Conservation (phyloP, 1,140 invertebrate species). For the Drosophila nasuta region DNA sequence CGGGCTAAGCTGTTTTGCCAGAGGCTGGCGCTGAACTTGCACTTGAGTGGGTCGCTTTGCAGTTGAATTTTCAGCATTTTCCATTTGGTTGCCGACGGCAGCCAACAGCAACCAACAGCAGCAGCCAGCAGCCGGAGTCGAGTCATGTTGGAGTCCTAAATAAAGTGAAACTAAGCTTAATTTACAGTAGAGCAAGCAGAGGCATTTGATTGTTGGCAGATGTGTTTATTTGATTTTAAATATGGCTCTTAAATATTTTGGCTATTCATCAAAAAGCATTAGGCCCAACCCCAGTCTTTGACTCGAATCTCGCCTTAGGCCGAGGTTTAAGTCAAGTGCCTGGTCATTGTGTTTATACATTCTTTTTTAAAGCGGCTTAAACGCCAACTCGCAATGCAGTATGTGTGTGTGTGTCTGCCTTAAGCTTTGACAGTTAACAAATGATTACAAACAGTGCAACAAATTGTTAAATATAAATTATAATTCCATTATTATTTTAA, state of each 20-base stretch:
- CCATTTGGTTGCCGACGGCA: slow-evolving; percentile 50
- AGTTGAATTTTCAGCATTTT: slow-evolving; percentile 48
- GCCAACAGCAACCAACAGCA: background rate
- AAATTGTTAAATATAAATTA: slow-evolving; percentile 82
- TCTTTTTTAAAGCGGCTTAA: slow-evolving; percentile 69
- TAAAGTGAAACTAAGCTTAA: slow-evolving; percentile 76
- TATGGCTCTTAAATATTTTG: slow-evolving; percentile 81
- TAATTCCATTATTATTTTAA: slow-evolving; percentile 82
- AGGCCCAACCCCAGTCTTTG: slow-evolving; percentile 17
- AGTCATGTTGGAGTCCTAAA: slow-evolving; percentile 51
- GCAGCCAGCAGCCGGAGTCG: too few species aligned
- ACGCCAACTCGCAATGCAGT: slow-evolving; percentile 55
- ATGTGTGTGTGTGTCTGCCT: background rate
- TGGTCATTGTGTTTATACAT: slow-evolving; percentile 32
- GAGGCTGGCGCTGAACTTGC: slow-evolving; percentile 43
- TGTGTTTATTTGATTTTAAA: slow-evolving; percentile 83
- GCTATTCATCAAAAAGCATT: slow-evolving; percentile 71
- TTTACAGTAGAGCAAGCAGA: slow-evolving; percentile 75
- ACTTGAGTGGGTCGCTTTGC: slow-evolving; percentile 67
- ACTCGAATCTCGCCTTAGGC: too few species aligned
- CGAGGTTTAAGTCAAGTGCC: slow-evolving; percentile 52
- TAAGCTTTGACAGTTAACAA: slow-evolving; percentile 73
- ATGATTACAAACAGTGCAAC: slow-evolving; percentile 81
- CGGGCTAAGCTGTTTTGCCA: slow-evolving; percentile 67
- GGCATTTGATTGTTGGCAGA: slow-evolving; percentile 74